Percentiles rank a stretch among this genome's conserved stretches.
These are phyloP conservation scores for Crotalus horridus DNA, from an alignment of 2,113 vertebrate species.

Conservation along the genomic window DNA sequence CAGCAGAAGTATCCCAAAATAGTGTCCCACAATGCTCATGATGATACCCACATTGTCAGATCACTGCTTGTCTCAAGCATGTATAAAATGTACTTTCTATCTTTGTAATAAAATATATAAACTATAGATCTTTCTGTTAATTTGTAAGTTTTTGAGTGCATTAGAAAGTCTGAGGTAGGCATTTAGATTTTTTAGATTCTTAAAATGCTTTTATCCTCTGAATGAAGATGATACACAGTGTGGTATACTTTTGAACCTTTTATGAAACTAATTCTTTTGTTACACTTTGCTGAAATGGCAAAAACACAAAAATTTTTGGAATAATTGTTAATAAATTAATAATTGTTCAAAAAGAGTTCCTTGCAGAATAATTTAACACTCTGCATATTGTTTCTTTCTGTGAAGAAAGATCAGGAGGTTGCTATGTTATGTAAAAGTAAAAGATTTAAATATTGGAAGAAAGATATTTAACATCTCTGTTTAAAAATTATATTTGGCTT, in stretches of 20 bases:
- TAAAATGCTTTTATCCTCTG: conserved; percentile 5
- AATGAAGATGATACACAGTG: conserved; percentile 38
- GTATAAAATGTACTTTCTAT: background rate
- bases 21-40: background rate
- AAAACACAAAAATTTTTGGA: conserved; percentile 39
- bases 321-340: conserved; percentile 37
- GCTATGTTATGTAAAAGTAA: conserved; percentile 26
- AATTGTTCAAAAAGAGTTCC: conserved; percentile 33
- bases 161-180: conserved; percentile 15
- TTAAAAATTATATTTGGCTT: conserved; percentile 4
- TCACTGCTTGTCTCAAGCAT: background rate
- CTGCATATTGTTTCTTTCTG: conserved; percentile 28
- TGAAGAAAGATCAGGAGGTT: conserved; percentile 14
- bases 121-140: background rate
- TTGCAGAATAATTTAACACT: conserved; percentile 16
- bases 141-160: background rate
- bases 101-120: background rate
- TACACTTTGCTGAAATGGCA: conserved; percentile 16
- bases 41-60: background rate
- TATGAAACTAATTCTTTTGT: conserved; percentile 37
- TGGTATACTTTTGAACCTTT: conserved; percentile 32
- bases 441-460: conserved; percentile 41
- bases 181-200: conserved; percentile 1
- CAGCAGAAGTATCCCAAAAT: background rate
- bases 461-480: conserved; percentile 18